A percentile compares a stretch with the other conserved stretches of the same genome.
phyloP scores from a whole-genome alignment of 1,140 invertebrate genomes.

The Sarcophaga peregrina region DNA sequence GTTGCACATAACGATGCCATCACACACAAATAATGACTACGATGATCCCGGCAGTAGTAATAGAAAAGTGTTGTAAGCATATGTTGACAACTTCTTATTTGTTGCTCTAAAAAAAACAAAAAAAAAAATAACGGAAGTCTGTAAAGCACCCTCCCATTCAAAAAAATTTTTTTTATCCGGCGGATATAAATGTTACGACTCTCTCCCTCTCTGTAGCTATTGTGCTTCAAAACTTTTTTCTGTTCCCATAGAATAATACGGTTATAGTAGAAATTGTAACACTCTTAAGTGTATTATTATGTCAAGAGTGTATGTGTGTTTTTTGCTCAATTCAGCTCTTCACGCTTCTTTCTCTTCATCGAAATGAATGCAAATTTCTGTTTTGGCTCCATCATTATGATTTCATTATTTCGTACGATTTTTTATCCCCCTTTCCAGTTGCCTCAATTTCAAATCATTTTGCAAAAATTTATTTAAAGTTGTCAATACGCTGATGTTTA shows the following conservation, averaged over 20 bases:
- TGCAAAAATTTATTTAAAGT: constrained; percentile 28
- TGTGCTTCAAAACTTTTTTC: too few relatives aligned
- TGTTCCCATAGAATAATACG: too few relatives aligned
- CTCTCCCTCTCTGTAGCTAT: not conserved
- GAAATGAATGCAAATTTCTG: constrained; percentile 28
- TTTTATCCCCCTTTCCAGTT: not conserved
- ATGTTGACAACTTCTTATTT: constrained; percentile 30
- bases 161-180: not conserved
- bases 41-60: too few relatives aligned
- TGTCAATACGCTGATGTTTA: constrained; percentile 34
- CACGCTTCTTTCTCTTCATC: not conserved
- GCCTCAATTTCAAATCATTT: not conserved
- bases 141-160: not conserved
- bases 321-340: not conserved
- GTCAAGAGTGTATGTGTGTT: not conserved
- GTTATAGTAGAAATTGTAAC: not conserved
- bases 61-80: not conserved
- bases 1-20: not conserved
- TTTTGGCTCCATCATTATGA: constrained; percentile 10
- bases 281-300: constrained; percentile 14
- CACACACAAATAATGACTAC: not conserved
- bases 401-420: constrained; percentile 5
- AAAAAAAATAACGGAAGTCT: not conserved
- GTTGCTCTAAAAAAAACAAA: not conserved
- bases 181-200: constrained; percentile 33